Percentiles rank a stretch among this genome's conserved stretches.
phyloP scores from a whole-genome alignment of 2,113 vertebrate genomes.

The Boleophthalmus pectinirostris region DNA sequence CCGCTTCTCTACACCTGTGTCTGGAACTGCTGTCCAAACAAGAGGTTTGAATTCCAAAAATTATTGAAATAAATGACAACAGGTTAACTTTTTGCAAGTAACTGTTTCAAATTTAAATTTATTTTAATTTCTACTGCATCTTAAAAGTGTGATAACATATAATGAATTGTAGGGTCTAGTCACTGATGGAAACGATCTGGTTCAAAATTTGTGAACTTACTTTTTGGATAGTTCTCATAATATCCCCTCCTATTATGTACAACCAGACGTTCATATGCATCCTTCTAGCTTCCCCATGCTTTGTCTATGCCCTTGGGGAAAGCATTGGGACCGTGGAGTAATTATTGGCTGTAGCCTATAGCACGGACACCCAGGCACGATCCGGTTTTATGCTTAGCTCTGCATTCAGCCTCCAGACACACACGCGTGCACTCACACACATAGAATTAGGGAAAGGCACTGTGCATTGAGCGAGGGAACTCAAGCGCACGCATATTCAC shows the following conservation, averaged over 20 bases:
- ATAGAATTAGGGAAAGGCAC: conserved; percentile 41
- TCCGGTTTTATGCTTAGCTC: conserved; percentile 76
- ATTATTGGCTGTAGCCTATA: conserved; percentile 56
- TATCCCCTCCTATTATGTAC: conserved; percentile 25
- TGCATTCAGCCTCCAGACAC: conserved; percentile 62
- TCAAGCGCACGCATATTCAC: conserved; percentile 51
- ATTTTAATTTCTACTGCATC: neutral
- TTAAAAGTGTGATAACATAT: no score
- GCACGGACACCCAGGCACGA: conserved; percentile 57
- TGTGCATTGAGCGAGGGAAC: conserved; percentile 52
- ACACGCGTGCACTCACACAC: conserved; percentile 17
- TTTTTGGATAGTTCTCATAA: no score
- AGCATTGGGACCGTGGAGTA: conserved; percentile 42
- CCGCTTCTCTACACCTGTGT: conserved; percentile 82
- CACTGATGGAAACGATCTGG: no score
- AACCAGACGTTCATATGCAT: conserved; percentile 22
- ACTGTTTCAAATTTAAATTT: neutral
- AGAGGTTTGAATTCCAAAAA: conserved; percentile 74
- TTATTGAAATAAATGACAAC: no score
- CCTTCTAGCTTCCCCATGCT: conserved; percentile 44
- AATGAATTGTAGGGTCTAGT: no score
- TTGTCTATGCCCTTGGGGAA: conserved; percentile 39
- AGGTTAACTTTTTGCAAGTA: neutral
- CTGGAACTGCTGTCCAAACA: conserved; percentile 85
- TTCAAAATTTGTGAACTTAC: no score